These are phyloP conservation scores for Etheostoma nigrum DNA, from an alignment of 2,797 vertebrate species.

Conservation along the genomic window DNA sequence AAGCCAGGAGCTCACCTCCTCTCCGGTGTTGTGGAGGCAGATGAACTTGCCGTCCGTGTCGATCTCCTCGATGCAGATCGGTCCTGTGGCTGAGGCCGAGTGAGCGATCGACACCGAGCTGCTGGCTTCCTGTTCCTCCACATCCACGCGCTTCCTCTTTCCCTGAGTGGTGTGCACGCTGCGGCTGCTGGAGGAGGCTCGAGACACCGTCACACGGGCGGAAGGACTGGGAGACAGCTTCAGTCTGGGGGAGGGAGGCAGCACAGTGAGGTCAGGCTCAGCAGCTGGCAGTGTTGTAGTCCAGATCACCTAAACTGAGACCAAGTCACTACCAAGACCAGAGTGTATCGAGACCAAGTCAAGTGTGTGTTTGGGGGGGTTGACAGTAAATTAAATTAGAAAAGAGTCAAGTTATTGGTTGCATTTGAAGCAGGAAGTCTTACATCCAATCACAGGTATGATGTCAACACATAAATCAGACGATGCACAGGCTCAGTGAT, in stretches of 20 bases:
- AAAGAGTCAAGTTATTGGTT: too few relatives aligned
- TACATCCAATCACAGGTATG: too few relatives aligned
- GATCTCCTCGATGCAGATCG: slow-evolving; percentile 89
- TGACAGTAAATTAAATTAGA: too few relatives aligned
- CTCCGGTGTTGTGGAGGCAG: slow-evolving; percentile 88
- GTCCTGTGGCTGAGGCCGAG: slow-evolving; percentile 90
- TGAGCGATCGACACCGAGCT: slow-evolving; percentile 93
- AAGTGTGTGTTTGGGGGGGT: too few relatives aligned
- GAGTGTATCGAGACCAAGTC: too few relatives aligned
- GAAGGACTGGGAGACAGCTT: slow-evolving; percentile 90
- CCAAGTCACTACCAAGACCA: too few relatives aligned
- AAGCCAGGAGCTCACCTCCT: slow-evolving; percentile 82
- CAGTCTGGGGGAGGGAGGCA: slow-evolving; percentile 77
- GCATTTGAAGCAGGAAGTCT: too few relatives aligned
- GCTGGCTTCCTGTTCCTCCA: slow-evolving; percentile 92
- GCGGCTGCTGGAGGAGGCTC: slow-evolving; percentile 88
- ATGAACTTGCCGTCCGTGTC: slow-evolving; percentile 95
- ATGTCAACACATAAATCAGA: too few relatives aligned
- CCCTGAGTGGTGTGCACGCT: slow-evolving; percentile 86
- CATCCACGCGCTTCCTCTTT: slow-evolving; percentile 90
- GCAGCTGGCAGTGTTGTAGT: neutral
- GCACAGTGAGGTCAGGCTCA: neutral
- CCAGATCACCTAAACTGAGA: too few relatives aligned
- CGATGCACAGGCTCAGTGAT: too few relatives aligned
- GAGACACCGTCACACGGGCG: slow-evolving; percentile 89